Percentiles rank a stretch among this genome's conserved stretches.
Conservation (phyloP, 2,113 vertebrate species). For the Dendropsophus ebraccatus region DNA sequence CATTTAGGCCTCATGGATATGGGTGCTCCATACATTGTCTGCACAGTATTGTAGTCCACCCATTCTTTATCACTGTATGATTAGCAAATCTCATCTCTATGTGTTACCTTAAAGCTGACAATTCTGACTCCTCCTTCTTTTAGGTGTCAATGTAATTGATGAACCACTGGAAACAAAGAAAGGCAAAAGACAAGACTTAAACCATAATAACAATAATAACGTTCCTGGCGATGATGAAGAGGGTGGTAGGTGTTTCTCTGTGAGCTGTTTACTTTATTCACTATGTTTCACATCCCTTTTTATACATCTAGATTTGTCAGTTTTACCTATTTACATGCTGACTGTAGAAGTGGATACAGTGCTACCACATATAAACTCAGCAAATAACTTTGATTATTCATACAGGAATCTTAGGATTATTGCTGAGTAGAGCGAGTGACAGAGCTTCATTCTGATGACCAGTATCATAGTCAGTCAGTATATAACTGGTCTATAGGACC, state of each 20-base stretch:
- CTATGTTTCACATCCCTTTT: not conserved
- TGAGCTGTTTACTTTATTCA: not conserved
- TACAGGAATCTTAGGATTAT: too few species aligned
- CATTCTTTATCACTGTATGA: too few species aligned
- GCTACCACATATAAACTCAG: too few species aligned
- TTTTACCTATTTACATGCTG: not conserved
- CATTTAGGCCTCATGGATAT: too few species aligned
- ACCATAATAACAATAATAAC: slow-evolving; percentile 42
- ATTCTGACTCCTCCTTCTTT: not conserved
- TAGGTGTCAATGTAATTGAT: not conserved
- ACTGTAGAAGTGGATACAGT: not conserved
- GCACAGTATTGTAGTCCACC: not conserved
- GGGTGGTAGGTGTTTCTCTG: slow-evolving; percentile 20
- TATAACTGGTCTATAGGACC: too few species aligned
- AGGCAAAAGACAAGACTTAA: not conserved
- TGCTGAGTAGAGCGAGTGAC: too few species aligned
- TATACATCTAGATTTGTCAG: not conserved
- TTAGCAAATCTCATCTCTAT: too few species aligned
- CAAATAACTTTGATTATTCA: too few species aligned
- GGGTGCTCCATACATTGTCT: too few species aligned
- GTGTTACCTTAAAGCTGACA: too few species aligned
- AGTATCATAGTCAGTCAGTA: too few species aligned
- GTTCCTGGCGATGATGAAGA: slow-evolving; percentile 22
- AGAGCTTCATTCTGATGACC: too few species aligned
- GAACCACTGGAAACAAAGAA: not conserved